These are phyloP conservation scores for Megalonaias nervosa DNA, from an alignment of 1,140 invertebrate species.

Conservation along the genomic window DNA sequence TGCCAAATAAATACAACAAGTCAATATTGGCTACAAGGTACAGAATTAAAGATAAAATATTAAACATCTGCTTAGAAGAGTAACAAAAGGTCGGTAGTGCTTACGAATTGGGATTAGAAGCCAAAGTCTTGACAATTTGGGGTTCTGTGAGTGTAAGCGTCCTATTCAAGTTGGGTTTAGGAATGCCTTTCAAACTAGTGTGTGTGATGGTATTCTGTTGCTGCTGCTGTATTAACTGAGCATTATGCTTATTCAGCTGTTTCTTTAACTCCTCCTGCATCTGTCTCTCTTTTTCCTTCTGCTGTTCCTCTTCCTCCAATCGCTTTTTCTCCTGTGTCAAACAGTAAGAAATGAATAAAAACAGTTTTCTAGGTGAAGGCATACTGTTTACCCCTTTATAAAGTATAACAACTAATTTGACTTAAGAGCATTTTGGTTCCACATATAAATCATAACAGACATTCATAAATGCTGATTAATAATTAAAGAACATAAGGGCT, in stretches of 20 bases:
- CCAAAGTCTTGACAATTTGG: conserved; percentile 2
- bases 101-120: conserved; percentile 25
- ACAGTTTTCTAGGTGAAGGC: too few relatives aligned
- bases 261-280: conserved; percentile 34
- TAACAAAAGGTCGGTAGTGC: background rate
- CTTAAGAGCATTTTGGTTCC: too few relatives aligned
- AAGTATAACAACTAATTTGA: too few relatives aligned
- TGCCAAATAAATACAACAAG: too few relatives aligned
- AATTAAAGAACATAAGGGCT: too few relatives aligned
- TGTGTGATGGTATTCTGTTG: background rate
- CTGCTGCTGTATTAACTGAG: conserved; percentile 20
- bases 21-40: too few relatives aligned
- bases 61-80: too few relatives aligned
- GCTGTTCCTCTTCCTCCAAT: conserved; percentile 28
- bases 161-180: conserved; percentile 34
- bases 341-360: background rate
- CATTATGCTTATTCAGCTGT: conserved; percentile 47
- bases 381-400: too few relatives aligned
- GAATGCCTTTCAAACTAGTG: conserved; percentile 1
- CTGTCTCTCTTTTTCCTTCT: conserved; percentile 31
- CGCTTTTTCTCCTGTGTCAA: conserved; percentile 28
- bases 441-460: too few relatives aligned
- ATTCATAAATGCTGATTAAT: too few relatives aligned
- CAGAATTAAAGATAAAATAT: too few relatives aligned
- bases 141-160: conserved; percentile 28